Evolutionary conservation across 2,113 vertebrate genomes (phyloP).

Genomic region (Gasterosteus nipponicus): DNA sequence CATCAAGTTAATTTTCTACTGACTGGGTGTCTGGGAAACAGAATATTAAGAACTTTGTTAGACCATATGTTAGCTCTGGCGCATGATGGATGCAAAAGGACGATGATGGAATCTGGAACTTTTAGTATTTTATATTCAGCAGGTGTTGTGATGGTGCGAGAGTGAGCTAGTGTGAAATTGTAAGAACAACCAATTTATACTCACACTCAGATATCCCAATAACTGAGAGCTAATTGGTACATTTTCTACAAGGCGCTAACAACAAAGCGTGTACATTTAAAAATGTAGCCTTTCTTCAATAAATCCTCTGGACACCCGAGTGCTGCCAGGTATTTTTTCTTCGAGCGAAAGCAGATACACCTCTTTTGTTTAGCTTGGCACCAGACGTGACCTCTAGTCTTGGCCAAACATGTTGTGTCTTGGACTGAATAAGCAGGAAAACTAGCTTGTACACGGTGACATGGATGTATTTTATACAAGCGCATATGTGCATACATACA

Average conservation of each 20-base stretch:
- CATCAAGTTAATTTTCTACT: neutral
- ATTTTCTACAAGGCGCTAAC: slow-evolving; percentile 15
- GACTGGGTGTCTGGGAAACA: slow-evolving; percentile 1
- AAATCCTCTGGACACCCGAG: slow-evolving; percentile 51
- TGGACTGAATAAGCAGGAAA: slow-evolving; percentile 40
- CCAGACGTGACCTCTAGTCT: slow-evolving; percentile 45
- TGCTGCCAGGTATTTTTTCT: slow-evolving; percentile 48
- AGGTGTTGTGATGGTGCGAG: neutral
- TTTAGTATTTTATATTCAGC: neutral
- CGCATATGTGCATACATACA: slow-evolving; percentile 6
- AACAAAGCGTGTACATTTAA: slow-evolving; percentile 23
- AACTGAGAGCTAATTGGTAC: slow-evolving; percentile 18
- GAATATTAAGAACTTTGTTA: neutral
- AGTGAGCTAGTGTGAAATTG: neutral
- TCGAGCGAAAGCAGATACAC: slow-evolving; percentile 62
- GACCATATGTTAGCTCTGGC: neutral
- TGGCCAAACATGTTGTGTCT: slow-evolving; percentile 65
- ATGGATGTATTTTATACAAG: slow-evolving; percentile 40
- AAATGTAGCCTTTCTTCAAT: slow-evolving; percentile 54
- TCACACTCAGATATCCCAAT: slow-evolving; percentile 15
- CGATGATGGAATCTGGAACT: neutral
- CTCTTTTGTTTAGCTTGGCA: slow-evolving; percentile 71
- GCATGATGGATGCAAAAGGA: neutral
- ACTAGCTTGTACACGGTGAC: slow-evolving; percentile 31
- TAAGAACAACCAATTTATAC: slow-evolving; percentile 11